phyloP scores from a whole-genome alignment of 35 echinoderm and acorn worm species.

The Patiria miniata region DNA sequence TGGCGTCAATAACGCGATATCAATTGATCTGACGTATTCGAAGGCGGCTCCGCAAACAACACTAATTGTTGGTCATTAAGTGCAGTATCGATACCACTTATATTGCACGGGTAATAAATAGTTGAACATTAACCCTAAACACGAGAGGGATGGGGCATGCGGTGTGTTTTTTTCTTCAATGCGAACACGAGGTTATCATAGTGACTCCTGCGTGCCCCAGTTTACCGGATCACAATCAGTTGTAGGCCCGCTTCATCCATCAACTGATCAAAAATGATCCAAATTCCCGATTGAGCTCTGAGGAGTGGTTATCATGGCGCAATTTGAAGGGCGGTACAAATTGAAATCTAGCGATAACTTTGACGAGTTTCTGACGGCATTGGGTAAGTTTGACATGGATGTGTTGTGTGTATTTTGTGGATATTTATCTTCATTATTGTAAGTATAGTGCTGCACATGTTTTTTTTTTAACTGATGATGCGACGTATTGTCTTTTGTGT shows the following conservation, averaged over 20 bases:
- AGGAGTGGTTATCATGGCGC: not conserved
- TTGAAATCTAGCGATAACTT: conserved; percentile 12
- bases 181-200: too few relatives aligned
- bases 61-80: conserved; percentile 7
- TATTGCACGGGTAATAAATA: not conserved
- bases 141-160: too few relatives aligned
- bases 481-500: too few relatives aligned
- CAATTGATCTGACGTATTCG: not conserved
- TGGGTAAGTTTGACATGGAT: not conserved
- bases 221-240: too few relatives aligned
- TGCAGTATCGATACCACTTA: not conserved
- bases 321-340: conserved; percentile 11
- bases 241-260: too few relatives aligned
- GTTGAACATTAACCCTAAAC: conserved; percentile 22
- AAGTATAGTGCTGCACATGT: too few relatives aligned
- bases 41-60: not conserved
- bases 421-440: too few relatives aligned
- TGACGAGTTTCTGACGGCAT: not conserved
- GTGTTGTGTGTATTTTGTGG: too few relatives aligned
- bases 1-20: too few relatives aligned
- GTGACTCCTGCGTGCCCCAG: too few relatives aligned
- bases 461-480: too few relatives aligned
- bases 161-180: too few relatives aligned
- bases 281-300: not conserved
- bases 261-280: not conserved